Evolutionary conservation across 2,797 vertebrate species (phyloP).

Genomic region (Allobates femoralis): DNA sequence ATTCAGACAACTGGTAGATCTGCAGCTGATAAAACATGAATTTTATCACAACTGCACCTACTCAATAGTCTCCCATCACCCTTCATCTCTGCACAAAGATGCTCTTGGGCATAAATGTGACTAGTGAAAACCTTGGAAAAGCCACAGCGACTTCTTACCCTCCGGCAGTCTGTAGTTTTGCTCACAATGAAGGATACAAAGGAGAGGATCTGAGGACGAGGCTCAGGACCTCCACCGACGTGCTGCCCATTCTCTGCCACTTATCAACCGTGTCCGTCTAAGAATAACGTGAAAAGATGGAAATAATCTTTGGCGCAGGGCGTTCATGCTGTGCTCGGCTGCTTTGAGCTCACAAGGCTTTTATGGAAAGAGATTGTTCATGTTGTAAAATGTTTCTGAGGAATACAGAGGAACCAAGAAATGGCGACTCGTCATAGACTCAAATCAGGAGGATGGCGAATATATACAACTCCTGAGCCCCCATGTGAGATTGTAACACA

Average conservation of each 20-base stretch:
- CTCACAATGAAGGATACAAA: conserved; percentile 44
- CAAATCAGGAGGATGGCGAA: background rate
- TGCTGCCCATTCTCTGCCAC: conserved; percentile 36
- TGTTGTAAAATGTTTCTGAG: background rate
- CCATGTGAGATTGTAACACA: background rate
- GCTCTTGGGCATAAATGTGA: background rate
- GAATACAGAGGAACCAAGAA: background rate
- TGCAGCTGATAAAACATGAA: no score
- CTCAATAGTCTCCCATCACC: background rate
- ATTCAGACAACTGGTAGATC: no score
- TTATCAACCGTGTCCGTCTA: background rate
- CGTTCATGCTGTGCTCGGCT: conserved; percentile 39
- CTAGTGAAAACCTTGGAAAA: background rate
- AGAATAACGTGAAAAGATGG: background rate
- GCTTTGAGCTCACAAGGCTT: background rate
- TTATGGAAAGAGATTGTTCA: background rate
- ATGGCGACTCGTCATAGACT: background rate
- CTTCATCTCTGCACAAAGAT: background rate
- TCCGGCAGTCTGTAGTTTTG: conserved; percentile 59
- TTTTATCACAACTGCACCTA: no score
- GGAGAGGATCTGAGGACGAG: no score
- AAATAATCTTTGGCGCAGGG: background rate
- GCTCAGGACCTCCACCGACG: conserved; percentile 30
- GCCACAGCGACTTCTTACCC: conserved; percentile 40
- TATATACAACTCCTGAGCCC: background rate